A percentile compares a stretch with the other conserved stretches of the same genome.
These are phyloP conservation scores for Branchinecta lindahli DNA, from an alignment of 1,140 invertebrate species.

Conservation along the genomic window DNA sequence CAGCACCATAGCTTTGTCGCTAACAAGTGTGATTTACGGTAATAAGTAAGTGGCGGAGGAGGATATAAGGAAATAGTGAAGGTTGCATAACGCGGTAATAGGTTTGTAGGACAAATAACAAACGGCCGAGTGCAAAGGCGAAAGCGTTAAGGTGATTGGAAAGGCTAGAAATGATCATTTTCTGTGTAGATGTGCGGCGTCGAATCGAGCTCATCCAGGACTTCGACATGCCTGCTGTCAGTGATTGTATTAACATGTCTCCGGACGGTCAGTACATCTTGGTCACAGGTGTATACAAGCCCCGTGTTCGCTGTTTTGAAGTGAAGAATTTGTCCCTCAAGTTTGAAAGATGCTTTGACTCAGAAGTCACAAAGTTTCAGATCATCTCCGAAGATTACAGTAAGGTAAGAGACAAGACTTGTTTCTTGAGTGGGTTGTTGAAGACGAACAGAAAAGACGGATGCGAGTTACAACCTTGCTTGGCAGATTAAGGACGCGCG, in stretches of 20 bases:
- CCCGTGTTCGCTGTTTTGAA: slow-evolving; percentile 88
- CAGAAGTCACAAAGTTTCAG: slow-evolving; percentile 78
- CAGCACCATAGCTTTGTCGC: too few relatives aligned
- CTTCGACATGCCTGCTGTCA: slow-evolving; percentile 95
- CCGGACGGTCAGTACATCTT: slow-evolving; percentile 84
- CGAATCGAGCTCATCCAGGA: slow-evolving; percentile 95
- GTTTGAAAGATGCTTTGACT: slow-evolving; percentile 95
- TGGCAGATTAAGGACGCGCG: too few relatives aligned
- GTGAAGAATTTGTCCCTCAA: slow-evolving; percentile 90
- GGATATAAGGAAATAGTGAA: too few relatives aligned
- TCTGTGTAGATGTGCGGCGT: slow-evolving; percentile 56
- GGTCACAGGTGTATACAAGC: slow-evolving; percentile 91
- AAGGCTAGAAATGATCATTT: too few relatives aligned
- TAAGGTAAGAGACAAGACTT: slow-evolving; percentile 43
- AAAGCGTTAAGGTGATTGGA: too few relatives aligned
- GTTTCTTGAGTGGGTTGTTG: not conserved
- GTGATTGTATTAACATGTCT: slow-evolving; percentile 66
- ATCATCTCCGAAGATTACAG: slow-evolving; percentile 75
- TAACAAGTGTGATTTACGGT: too few relatives aligned
- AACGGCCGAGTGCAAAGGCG: too few relatives aligned
- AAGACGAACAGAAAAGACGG: too few relatives aligned
- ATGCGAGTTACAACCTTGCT: too few relatives aligned
- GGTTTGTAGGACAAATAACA: too few relatives aligned
- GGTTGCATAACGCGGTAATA: too few relatives aligned
- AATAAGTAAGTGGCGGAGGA: too few relatives aligned